Evolutionary conservation across 30 jellyfish, hydroid and myxozoan genomes (phyloP), one percentile per base, ranked within the genome.

Genomic region (Clytia hemisphaerica): DNA sequence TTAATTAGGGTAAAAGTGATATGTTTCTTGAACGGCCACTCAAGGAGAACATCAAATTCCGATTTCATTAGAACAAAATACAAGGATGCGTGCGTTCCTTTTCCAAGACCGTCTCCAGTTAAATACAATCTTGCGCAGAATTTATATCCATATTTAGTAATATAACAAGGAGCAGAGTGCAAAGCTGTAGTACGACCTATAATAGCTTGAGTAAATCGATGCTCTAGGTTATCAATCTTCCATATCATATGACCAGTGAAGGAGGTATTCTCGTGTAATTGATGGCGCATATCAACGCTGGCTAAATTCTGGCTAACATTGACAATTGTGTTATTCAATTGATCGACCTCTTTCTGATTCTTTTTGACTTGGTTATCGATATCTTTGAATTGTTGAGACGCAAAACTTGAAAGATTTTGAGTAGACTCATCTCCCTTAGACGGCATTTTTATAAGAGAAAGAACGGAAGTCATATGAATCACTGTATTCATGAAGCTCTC

Each of bases 41-140:
- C 65, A 4, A 78, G 77, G 53, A 88, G 40, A 4, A 80, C 83
- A 50, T 88, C 97, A 46, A 73, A 88, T 31, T 88, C 94, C 38
- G 94, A 73, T 49, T 82, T 68, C 97, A 88, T 88, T 54, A 88
- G 75, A 21, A 80, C 94, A 61, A 88, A 73, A 61, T 79, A 88
- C 47, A 88, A 36, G 25, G 97, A 88, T 16, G 80, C 72, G 36
- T 79, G 83, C 0, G 88, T 22, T 21, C 94, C 88, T 50, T 80
- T 88, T 5, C 97, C 94, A 48, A 67, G 75, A 35, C 97, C 97
- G 37, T 88, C 97, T 14, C 97, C 97, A 45, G 79, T 79, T 35
- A 88, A 38, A 65, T 88, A 88, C 7, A 88, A 46, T 19, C 97
- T 59, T 24, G 83, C 82, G 35, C 95, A 83, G 77, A 80, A 58